Conservation (phyloP, 2,113 vertebrate genomes). For the Micromys minutus region DNA sequence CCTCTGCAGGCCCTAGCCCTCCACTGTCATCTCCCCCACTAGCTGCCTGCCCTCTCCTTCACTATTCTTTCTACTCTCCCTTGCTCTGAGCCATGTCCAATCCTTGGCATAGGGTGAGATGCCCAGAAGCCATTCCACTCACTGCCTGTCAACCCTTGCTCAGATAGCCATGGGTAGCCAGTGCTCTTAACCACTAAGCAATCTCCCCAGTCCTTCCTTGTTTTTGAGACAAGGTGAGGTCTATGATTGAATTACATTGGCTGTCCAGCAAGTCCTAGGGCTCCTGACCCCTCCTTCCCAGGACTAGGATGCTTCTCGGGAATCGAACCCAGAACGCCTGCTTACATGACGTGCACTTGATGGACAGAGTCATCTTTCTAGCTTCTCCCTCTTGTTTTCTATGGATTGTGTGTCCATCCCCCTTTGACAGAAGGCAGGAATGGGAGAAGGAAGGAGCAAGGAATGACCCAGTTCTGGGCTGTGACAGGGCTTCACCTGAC, state of each 20-base stretch:
- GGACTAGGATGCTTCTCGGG: not conserved
- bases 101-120: not conserved
- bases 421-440: not conserved
- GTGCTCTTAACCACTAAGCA: not conserved
- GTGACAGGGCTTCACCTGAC: constrained; percentile 75
- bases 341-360: rapidly evolving
- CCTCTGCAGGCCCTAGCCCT: too few species aligned
- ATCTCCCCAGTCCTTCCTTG: not conserved
- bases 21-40: rapidly evolving
- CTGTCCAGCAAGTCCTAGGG: not conserved
- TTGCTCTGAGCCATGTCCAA: not conserved
- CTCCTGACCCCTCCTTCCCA: not conserved
- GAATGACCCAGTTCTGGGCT: rapidly evolving
- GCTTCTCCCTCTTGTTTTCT: not conserved
- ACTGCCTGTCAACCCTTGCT: not conserved
- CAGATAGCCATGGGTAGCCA: rapidly evolving
- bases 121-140: not conserved
- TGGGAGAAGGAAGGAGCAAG: not conserved
- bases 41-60: too few species aligned
- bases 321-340: not conserved
- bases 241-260: not conserved
- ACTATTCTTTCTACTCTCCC: not conserved
- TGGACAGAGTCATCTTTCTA: not conserved
- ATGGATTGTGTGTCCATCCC: too few species aligned
- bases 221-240: not conserved